phyloP scores from a whole-genome alignment of 2,797 vertebrate species.

The Neosilurus mollespiculum region DNA sequence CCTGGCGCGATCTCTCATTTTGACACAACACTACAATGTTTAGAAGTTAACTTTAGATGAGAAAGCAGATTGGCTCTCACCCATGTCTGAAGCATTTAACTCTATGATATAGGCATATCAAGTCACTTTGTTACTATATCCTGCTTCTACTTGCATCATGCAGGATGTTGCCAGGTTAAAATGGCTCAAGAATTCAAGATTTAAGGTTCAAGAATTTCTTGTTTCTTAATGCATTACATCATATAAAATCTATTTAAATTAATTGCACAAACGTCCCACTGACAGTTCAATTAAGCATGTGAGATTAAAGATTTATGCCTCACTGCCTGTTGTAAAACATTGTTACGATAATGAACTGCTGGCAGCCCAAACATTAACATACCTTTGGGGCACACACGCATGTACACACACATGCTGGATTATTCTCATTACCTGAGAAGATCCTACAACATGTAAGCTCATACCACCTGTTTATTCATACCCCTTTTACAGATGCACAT shows the following conservation, averaged over 20 bases:
- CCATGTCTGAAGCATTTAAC: slow-evolving; percentile 21
- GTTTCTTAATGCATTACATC: slow-evolving; percentile 33
- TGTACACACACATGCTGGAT: background rate
- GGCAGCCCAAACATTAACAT: slow-evolving; percentile 40
- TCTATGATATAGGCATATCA: slow-evolving; percentile 38
- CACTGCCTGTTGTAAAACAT: slow-evolving; percentile 47
- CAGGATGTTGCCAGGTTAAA: slow-evolving; percentile 4
- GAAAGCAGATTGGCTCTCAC: slow-evolving; percentile 42
- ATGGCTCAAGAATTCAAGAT: too few species aligned
- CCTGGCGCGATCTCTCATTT: slow-evolving; percentile 28
- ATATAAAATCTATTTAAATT: slow-evolving; percentile 47
- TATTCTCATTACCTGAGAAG: slow-evolving; percentile 21
- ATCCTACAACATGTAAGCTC: slow-evolving; percentile 15
- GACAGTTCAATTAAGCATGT: slow-evolving; percentile 51
- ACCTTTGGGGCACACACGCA: slow-evolving; percentile 25
- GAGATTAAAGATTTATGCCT: slow-evolving; percentile 47
- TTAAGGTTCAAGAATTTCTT: slow-evolving; percentile 39
- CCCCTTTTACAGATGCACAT: slow-evolving; percentile 10
- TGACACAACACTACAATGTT: slow-evolving; percentile 1
- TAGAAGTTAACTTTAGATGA: slow-evolving; percentile 38
- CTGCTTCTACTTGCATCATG: slow-evolving; percentile 44
- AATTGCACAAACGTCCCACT: slow-evolving; percentile 50
- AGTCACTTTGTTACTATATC: slow-evolving; percentile 41
- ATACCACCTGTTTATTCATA: background rate
- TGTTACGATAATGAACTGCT: slow-evolving; percentile 51